Base-by-base conservation (phyloP, 2,797 vertebrate genomes). In the Bovichtus diacanthus region DNA sequence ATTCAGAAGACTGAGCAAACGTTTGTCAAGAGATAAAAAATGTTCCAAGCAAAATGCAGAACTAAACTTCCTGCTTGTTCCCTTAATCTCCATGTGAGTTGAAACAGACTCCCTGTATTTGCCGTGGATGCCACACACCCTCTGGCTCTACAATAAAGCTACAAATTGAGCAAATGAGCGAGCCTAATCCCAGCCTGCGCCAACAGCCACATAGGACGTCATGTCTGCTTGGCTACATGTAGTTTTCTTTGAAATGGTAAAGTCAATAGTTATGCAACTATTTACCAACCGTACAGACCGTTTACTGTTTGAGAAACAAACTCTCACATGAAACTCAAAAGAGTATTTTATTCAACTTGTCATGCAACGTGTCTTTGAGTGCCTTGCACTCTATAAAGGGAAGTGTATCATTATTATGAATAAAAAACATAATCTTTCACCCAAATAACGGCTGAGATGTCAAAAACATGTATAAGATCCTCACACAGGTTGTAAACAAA, bases 171-270 rank as follows among this genome's bases (percentile, higher is more conserved):
- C 25, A 64, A 50, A 64, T 12, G 18, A 21, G 9, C 5, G 3
- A 62, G 61, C 6, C 51, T 72, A 0, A 43, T 66, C 0, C 34
- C 16, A 64, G 54, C 49, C 29, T 29, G 4, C 19, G 0, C 39
- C 9, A 59, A 60, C 7, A 65, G 50, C 58, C 12, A 29, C 13
- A 51, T 21, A 56, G 38, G 38, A 61, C 2, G 3, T 6, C 18
- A 9, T n/a, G 44, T 27, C 49, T 6, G 29, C 0, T 10, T 55
- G 7, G 31, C 31, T 43, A 9, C 8, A 31, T 4, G 15, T 5
- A 6, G 0, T 21, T 51, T 51, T 66, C 49, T 70, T 66, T 50
- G 1, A 51, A 31, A 38, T 2, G 3, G 18, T 9, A 4, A 73
- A 59, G 34, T 55, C 5, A 56, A 43, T 10, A 19, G 8, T 59